Conservation (phyloP, 2,113 vertebrate genomes). For the Salvelinus fontinalis region DNA sequence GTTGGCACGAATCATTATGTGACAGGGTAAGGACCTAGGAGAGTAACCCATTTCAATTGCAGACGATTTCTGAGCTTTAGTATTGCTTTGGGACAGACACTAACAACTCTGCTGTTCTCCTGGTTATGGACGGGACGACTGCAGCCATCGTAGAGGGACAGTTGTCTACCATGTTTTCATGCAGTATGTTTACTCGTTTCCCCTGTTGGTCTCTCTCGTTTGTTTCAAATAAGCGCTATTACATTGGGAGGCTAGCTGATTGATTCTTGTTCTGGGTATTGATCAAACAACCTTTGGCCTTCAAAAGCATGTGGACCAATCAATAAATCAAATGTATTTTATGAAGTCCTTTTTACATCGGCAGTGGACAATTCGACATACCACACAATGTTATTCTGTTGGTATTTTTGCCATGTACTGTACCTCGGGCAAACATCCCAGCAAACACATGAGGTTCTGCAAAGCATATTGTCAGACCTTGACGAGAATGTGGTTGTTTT, state of each 20-base stretch:
- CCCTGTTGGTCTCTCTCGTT: constrained; percentile 18
- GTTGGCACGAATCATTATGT: not conserved
- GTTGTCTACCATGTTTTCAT: constrained; percentile 35
- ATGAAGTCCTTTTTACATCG: no score
- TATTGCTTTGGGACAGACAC: constrained; percentile 51
- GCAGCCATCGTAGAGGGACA: constrained; percentile 11
- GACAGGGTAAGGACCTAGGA: constrained; percentile 14
- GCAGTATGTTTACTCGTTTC: constrained; percentile 55
- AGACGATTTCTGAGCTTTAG: constrained; percentile 42
- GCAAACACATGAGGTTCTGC: no score
- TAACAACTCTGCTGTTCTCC: constrained; percentile 22
- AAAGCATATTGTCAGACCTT: no score
- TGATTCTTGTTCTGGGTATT: constrained; percentile 25
- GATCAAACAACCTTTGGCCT: constrained; percentile 29
- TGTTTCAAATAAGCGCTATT: constrained; percentile 25
- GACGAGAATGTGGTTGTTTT: no score
- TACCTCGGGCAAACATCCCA: no score
- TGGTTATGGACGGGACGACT: constrained; percentile 44
- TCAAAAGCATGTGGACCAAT: not conserved
- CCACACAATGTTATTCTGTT: no score
- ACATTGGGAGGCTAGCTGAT: constrained; percentile 31
- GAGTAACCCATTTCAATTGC: constrained; percentile 73
- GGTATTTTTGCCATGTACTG: no score
- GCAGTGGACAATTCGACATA: no score
- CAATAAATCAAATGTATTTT: no score